A percentile compares a stretch with the other conserved stretches of the same genome.
phyloP scores from a whole-genome alignment of 2,888 invertebrate species.

The Timema cristinae region DNA sequence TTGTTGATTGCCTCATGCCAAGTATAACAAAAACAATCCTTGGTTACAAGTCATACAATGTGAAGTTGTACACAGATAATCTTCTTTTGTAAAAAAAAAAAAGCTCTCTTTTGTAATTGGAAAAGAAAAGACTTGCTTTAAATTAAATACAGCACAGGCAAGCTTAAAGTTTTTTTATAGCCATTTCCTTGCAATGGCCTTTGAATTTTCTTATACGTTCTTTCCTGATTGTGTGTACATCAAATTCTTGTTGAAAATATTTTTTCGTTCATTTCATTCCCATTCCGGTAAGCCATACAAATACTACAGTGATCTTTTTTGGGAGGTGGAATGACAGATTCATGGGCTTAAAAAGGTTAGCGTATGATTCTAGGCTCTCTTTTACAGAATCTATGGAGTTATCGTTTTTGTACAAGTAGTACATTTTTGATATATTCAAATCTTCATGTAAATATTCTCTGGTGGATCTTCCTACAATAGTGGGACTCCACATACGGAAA shows the following conservation, averaged over 20 bases:
- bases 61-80: neutral
- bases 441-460: too few relatives aligned
- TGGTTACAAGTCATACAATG: conserved; percentile 1
- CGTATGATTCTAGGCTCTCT: neutral
- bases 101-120: conserved; percentile 4
- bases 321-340: conserved; percentile 8
- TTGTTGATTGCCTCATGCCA: conserved; percentile 10
- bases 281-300: neutral
- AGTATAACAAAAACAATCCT: neutral
- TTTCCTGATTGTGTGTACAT: neutral
- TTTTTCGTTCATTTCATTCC: neutral
- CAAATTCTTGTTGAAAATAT: neutral
- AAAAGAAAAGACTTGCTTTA: neutral
- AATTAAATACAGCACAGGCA: neutral
- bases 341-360: neutral
- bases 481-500: too few relatives aligned
- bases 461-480: too few relatives aligned
- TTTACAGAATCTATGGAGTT: neutral
- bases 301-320: conserved; percentile 11
- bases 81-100: neutral
- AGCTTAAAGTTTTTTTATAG: neutral
- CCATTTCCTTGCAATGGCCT: neutral
- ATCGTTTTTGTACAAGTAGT: neutral
- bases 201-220: neutral
- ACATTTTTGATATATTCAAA: neutral